Base-by-base conservation (phyloP, 2,888 invertebrate genomes). In the Hydrotaea diabolus region DNA sequence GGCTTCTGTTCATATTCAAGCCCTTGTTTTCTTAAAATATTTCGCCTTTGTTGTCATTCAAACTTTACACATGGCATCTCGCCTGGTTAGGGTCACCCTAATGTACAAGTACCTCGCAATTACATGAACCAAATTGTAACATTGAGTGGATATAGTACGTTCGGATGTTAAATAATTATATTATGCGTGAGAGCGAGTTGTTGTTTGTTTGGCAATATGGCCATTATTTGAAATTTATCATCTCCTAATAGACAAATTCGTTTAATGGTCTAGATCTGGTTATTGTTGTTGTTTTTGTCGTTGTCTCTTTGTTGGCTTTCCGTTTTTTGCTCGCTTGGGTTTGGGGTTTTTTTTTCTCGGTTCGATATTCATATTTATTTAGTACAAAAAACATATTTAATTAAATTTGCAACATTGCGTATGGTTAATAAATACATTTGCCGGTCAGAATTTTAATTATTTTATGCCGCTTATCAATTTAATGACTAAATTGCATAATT, bases 371-470 rank as follows among this genome's bases (percentile, higher is more conserved):
- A 15, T 2, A 26, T 55, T 36, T 78, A 36, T 72, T 74, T 21
- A 43, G 13, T 72, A 5, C 46, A 62, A 15, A 73, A 64, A 64
- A 74, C 46, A 49, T 39, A 49, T 80, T 77, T 71, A 78, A 72
- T 81, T 76, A 59, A 76, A 76, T 21, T 76, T 79, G 57, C 66
- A 64, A 76, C 7, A 64, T 64, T 75, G 46, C 39, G 21, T n/a
- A 59, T 81, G 78, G 76, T 78, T 81, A 78, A 82, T 85, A 75
- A 77, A 77, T 69, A 66, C 11, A 17, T 53, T 31, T 8, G 57
- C 43, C 39, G 57, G 17, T 57, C 75, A 64, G 49, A 78, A 82
- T 79, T 77, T 82, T 76, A 79, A 85, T 79, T 59, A 78, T 57
- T 59, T 64, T 62, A 23, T 76, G 39, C 21, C 53, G 69, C 66